Evolutionary conservation across 2,888 invertebrate species (phyloP).

Genomic region (Apocheima hispidaria): DNA sequence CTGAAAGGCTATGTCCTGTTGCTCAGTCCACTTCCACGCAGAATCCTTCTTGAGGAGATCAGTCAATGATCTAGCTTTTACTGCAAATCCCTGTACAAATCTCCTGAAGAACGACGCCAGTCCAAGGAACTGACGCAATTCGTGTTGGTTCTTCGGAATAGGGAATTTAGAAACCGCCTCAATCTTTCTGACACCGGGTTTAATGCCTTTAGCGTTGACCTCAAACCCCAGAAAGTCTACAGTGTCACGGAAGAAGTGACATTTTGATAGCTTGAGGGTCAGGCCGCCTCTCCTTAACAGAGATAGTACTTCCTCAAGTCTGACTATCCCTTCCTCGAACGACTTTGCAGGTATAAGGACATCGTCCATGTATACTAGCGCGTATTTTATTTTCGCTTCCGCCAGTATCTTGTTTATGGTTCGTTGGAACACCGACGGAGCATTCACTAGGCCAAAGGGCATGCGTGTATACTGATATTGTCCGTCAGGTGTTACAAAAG

Average conservation of each 20-base stretch:
- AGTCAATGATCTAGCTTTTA: slow-evolving; percentile 47
- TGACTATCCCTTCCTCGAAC: slow-evolving; percentile 35
- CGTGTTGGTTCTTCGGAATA: slow-evolving; percentile 42
- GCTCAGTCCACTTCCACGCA: background rate
- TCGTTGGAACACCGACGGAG: slow-evolving; percentile 46
- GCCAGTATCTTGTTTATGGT: slow-evolving; percentile 46
- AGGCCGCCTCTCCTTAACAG: slow-evolving; percentile 27
- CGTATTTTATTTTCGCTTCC: slow-evolving; percentile 12
- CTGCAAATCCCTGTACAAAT: slow-evolving; percentile 49
- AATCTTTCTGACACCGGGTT: slow-evolving; percentile 43
- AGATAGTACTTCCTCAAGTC: slow-evolving; percentile 36
- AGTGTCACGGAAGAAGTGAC: slow-evolving; percentile 43
- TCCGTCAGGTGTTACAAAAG: slow-evolving; percentile 48
- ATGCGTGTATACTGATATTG: slow-evolving; percentile 44
- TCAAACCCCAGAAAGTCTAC: slow-evolving; percentile 51
- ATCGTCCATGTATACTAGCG: slow-evolving; percentile 47
- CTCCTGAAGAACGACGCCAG: slow-evolving; percentile 52
- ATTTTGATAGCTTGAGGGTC: slow-evolving; percentile 50
- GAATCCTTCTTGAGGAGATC: slow-evolving; percentile 12
- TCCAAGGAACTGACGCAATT: slow-evolving; percentile 50
- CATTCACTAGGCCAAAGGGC: slow-evolving; percentile 50
- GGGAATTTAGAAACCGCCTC: slow-evolving; percentile 42
- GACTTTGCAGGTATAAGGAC: slow-evolving; percentile 40
- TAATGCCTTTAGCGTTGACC: slow-evolving; percentile 41
- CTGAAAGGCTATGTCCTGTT: slow-evolving; percentile 38